Evolutionary conservation across 2,113 vertebrate species (phyloP), one percentile per base, ranked within the genome.

Genomic region (Otocyon megalotis): DNA sequence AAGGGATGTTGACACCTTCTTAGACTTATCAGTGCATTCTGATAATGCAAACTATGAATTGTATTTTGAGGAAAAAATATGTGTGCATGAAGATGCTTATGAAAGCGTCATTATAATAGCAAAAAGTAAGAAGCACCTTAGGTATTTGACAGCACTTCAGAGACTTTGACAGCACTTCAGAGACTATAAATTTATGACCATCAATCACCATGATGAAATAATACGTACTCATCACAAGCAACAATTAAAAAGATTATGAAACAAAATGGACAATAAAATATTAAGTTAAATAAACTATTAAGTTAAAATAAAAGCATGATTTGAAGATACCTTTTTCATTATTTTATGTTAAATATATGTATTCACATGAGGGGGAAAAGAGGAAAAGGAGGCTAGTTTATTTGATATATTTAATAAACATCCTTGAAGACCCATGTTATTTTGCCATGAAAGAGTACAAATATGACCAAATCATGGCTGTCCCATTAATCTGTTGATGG

Each of bases 31-130:
- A 35, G 8, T 60, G 30, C 22, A n/a, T 86, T 50, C 22, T 81
- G 43, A 71, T 92, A 88, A 65, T 26, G 28, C 4, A 79, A 58
- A 79, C 53, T 79, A 37, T 72, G 19, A 88, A 89, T 87, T 81
- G 89, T 93, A 81, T 89, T 96, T 96, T 89, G 67, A 94, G 63
- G 67, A 81, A 95, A 94, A 95, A 62, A 20, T n/a, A 12, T 74
- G 14, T 71, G 43, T 94, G 6, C 35, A 37, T 60, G 72, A 92
- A 97, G 26, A 63, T 88, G 28, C 26, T 90, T 79, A 82, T 96
- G 90, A 93, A 90, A 65, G 12, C 93, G 10, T 89, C 77, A 95
- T 89, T 91, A 92, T 89, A 93, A 67, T 74, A 82, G 28, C 58
- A 69, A 93, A 94, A 96, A 96, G 80, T 96, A 80, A 71, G 63